These are phyloP conservation scores for Mormyrus proboscirostris DNA, from an alignment of 2,797 vertebrate genomes.

Conservation along the genomic window DNA sequence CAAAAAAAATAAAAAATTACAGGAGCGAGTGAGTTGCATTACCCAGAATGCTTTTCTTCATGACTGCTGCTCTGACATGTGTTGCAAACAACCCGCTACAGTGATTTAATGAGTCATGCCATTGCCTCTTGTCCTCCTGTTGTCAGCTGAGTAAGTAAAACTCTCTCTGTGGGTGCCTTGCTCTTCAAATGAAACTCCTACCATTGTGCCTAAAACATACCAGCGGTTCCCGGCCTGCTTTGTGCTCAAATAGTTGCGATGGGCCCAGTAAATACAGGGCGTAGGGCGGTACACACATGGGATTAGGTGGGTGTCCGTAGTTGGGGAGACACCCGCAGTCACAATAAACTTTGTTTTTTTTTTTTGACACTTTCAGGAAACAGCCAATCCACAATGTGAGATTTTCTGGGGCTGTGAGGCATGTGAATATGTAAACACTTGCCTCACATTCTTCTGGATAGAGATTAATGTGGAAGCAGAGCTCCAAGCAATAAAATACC, in stretches of 20 bases:
- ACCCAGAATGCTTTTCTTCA: constrained; percentile 16
- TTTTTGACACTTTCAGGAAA: neutral
- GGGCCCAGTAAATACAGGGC: neutral
- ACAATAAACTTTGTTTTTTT: neutral
- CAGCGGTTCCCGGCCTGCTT: neutral
- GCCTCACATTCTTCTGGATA: neutral
- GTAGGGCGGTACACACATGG: neutral
- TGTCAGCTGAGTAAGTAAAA: constrained; percentile 27
- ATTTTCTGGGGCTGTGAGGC: neutral
- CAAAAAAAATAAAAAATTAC: neutral
- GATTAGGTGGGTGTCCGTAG: neutral
- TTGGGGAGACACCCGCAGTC: neutral
- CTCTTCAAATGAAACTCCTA: neutral
- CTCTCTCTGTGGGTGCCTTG: neutral
- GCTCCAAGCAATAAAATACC: neutral
- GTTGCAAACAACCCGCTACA: neutral
- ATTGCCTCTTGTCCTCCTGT: constrained; percentile 50
- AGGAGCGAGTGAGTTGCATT: neutral
- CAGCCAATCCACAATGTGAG: neutral
- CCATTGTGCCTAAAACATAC: neutral
- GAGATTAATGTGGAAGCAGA: neutral
- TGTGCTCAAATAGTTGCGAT: neutral
- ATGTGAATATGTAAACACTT: neutral
- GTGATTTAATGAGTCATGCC: constrained; percentile 8
- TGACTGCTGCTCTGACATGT: constrained; percentile 3